Evolutionary conservation across 1,140 invertebrate genomes (phyloP).

Genomic region (Cyrtorhinus lividipennis): DNA sequence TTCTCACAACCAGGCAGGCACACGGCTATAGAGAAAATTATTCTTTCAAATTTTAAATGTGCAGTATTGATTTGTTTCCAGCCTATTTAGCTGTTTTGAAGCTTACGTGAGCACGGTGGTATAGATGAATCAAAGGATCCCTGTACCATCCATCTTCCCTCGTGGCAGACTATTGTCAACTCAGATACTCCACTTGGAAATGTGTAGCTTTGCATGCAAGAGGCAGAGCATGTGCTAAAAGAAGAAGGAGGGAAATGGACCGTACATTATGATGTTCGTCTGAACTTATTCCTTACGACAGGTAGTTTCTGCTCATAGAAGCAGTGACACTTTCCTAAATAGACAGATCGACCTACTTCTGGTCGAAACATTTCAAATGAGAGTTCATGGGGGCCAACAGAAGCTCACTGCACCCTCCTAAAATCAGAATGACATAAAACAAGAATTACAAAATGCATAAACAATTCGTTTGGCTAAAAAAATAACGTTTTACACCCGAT

Average conservation of each 20-base stretch:
- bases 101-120: conserved; percentile 47
- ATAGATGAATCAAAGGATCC: conserved; percentile 35
- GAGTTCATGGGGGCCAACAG: conserved; percentile 32
- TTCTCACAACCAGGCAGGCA: conserved; percentile 61
- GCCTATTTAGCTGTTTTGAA: conserved; percentile 40
- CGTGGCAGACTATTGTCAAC: conserved; percentile 37
- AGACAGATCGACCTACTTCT: conserved; percentile 26
- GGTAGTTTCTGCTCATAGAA: not conserved
- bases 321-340: not conserved
- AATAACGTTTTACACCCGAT: no score
- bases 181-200: conserved; percentile 41
- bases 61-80: conserved; percentile 35
- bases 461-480: no score
- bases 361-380: conserved; percentile 31
- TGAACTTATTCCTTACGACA: not conserved
- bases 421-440: not conserved
- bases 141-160: conserved; percentile 39
- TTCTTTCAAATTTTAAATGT: conserved; percentile 30
- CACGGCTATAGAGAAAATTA: conserved; percentile 37
- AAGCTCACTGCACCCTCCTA: conserved; percentile 1
- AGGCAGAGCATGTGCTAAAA: conserved; percentile 38
- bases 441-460: not conserved
- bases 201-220: conserved; percentile 38
- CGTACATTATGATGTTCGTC: no score
- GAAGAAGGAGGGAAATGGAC: not conserved